Evolutionary conservation across 2,888 invertebrate species (phyloP).

Genomic region (Cantharis rufa): DNA sequence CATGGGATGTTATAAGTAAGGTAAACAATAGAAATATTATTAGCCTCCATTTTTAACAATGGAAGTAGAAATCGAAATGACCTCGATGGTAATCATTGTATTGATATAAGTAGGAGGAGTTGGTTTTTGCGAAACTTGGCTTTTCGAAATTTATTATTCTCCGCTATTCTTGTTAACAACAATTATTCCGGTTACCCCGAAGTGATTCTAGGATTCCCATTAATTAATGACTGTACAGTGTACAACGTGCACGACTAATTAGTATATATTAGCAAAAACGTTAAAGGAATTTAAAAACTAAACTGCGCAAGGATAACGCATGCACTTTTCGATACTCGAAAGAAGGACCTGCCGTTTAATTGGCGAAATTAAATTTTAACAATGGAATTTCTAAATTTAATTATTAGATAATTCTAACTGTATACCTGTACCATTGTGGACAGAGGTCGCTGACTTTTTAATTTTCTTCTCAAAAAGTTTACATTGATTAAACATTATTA

Average conservation of each 20-base stretch:
- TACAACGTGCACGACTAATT: neutral
- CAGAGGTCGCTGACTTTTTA: slow-evolving; percentile 23
- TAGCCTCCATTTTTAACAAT: slow-evolving; percentile 41
- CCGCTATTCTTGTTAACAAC: neutral
- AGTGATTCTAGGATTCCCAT: neutral
- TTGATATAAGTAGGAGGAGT: slow-evolving; percentile 30
- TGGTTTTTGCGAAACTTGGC: neutral
- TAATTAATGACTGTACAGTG: neutral
- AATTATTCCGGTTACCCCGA: neutral
- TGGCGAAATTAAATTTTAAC: neutral
- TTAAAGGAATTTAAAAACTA: neutral
- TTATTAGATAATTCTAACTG: neutral
- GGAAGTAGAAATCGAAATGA: slow-evolving; percentile 24
- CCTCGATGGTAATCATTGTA: slow-evolving; percentile 14
- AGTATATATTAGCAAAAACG: too few species aligned
- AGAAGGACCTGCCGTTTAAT: neutral
- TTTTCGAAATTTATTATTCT: neutral
- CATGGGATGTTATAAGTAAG: slow-evolving; percentile 42
- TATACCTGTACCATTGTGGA: neutral
- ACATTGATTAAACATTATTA: slow-evolving; percentile 17
- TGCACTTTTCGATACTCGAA: neutral
- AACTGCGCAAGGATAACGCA: neutral
- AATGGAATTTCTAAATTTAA: neutral
- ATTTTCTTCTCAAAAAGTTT: slow-evolving; percentile 18
- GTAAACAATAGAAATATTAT: slow-evolving; percentile 36